These are phyloP conservation scores for Nibea albiflora DNA, from an alignment of 2,113 vertebrate species.

Conservation along the genomic window DNA sequence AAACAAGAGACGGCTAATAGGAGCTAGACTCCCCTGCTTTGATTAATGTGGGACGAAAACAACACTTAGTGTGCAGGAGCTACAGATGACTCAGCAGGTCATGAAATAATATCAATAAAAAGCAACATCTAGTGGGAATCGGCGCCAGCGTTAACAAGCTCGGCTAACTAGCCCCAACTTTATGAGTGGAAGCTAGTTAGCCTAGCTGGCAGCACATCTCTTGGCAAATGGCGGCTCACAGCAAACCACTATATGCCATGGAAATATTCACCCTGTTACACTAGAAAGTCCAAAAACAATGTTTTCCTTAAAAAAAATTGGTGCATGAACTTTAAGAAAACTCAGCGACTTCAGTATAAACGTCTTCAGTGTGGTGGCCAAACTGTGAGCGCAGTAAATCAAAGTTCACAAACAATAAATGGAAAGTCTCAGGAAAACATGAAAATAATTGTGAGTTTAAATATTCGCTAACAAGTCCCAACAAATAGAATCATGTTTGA, in stretches of 20 bases:
- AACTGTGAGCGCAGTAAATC: not conserved
- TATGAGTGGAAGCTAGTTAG: not conserved
- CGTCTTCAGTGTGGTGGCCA: not conserved
- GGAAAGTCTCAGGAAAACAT: not conserved
- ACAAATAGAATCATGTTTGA: not conserved
- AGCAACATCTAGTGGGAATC: not conserved
- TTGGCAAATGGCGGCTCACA: not conserved
- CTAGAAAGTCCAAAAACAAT: not conserved
- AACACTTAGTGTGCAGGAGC: not conserved
- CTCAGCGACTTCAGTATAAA: not conserved
- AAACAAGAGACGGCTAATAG: not conserved
- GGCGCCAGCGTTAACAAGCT: not conserved
- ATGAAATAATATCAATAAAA: not conserved
- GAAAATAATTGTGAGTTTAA: not conserved
- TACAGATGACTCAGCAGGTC: not conserved
- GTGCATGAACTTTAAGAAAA: not conserved
- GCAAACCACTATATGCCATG: not conserved
- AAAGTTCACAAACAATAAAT: not conserved
- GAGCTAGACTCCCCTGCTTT: not conserved
- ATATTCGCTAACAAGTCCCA: not conserved
- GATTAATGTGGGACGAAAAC: not conserved
- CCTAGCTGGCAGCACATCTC: not conserved
- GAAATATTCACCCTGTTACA: not conserved
- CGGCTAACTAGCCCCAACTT: not conserved
- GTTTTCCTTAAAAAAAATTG: not conserved